Conservation (phyloP, 2,113 vertebrate genomes). For the Galeopterus variegatus region DNA sequence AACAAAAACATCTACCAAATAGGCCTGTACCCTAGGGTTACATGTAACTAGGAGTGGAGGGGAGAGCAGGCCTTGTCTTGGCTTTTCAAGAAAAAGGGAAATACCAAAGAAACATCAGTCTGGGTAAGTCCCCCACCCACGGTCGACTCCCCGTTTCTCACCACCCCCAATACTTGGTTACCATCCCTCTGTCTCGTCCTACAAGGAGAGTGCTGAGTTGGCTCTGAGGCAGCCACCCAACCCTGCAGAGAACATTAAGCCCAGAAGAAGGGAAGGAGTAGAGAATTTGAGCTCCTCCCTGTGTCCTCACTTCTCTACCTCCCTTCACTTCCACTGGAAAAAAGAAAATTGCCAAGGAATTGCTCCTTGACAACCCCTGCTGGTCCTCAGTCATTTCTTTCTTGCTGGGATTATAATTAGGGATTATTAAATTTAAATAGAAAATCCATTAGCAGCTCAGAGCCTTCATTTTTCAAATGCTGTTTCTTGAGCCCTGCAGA, state of each 20-base stretch:
- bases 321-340: conserved; percentile 7
- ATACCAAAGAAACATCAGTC: background rate
- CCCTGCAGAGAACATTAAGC: background rate
- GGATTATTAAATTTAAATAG: conserved; percentile 76
- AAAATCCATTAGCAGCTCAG: conserved; percentile 63
- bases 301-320: background rate
- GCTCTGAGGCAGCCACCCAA: background rate
- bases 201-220: background rate
- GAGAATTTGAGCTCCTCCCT: background rate
- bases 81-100: background rate
- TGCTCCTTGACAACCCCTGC: conserved; percentile 73
- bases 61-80: background rate
- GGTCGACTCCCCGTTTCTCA: background rate
- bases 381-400: conserved; percentile 65
- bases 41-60: background rate
- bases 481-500: background rate
- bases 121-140: no score
- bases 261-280: background rate
- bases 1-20: background rate
- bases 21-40: background rate
- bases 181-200: background rate
- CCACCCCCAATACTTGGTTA: rapidly evolving
- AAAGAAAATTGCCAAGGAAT: conserved; percentile 77
- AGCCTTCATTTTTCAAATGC: conserved; percentile 30
- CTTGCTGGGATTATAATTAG: conserved; percentile 85